Evolutionary conservation across 2,797 vertebrate species (phyloP).

Genomic region (Enteromius unitaeniatus): DNA sequence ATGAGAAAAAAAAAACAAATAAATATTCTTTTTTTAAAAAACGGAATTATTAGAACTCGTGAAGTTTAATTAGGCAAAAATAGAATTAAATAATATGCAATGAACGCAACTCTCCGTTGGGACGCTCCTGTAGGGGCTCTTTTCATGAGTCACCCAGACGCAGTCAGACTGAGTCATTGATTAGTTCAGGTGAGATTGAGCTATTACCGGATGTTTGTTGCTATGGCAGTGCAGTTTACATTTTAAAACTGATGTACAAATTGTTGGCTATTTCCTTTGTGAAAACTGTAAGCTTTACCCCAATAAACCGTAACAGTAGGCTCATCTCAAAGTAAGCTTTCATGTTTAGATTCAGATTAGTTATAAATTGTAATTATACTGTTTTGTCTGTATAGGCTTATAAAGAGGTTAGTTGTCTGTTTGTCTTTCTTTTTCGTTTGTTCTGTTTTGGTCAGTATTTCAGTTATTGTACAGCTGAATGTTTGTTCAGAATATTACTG

Average conservation of each 20-base stretch:
- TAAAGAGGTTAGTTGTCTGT: neutral
- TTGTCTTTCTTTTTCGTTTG: neutral
- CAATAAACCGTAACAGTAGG: neutral
- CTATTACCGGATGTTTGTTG: slow-evolving; percentile 39
- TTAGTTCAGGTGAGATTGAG: neutral
- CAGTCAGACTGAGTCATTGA: neutral
- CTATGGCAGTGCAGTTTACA: neutral
- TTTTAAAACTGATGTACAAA: too few relatives aligned
- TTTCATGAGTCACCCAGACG: slow-evolving; percentile 14
- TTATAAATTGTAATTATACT: neutral
- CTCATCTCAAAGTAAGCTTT: neutral
- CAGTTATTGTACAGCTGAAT: neutral
- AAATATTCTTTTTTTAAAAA: neutral
- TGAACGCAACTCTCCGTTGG: neutral
- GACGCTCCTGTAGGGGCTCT: neutral
- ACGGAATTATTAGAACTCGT: too few relatives aligned
- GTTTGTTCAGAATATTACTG: neutral
- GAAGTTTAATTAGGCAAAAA: too few relatives aligned
- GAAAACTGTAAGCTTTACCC: neutral
- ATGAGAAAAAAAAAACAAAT: too few relatives aligned
- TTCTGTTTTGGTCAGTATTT: neutral
- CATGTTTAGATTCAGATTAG: neutral
- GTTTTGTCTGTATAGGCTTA: neutral
- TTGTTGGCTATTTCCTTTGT: neutral
- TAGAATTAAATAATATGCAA: neutral